These are phyloP conservation scores for Aromia moschata DNA, from an alignment of 2,888 invertebrate species.

Conservation along the genomic window DNA sequence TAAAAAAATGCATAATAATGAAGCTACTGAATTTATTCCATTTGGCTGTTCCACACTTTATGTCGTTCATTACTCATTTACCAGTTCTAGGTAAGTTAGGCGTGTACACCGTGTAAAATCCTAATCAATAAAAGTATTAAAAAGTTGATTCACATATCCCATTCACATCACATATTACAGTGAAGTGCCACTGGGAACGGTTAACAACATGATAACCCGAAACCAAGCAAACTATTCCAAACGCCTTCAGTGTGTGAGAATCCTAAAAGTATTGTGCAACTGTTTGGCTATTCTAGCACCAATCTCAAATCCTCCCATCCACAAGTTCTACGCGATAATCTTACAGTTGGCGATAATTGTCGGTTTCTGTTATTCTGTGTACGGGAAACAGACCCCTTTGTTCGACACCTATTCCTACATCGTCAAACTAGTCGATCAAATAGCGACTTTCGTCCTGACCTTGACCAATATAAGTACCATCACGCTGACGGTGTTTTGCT, in stretches of 20 bases:
- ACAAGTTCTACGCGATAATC: neutral
- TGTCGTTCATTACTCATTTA: no score
- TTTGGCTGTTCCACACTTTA: no score
- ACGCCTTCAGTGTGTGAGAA: neutral
- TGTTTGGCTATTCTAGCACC: constrained; percentile 4
- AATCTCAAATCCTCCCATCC: neutral
- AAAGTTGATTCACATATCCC: neutral
- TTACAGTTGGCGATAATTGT: neutral
- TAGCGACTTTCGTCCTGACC: constrained; percentile 1
- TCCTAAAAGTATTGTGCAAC: neutral
- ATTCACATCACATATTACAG: neutral
- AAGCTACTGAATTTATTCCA: no score
- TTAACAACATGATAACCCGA: neutral
- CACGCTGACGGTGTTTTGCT: constrained; percentile 6
- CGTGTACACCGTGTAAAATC: neutral
- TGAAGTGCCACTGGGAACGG: neutral
- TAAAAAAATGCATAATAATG: no score
- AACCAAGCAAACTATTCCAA: neutral
- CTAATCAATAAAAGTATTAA: neutral
- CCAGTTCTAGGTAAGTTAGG: no score
- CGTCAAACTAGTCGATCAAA: neutral
- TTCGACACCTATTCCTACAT: neutral
- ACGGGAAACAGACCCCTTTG: constrained; percentile 4
- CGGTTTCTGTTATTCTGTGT: constrained; percentile 1
- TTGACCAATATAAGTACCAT: neutral